phyloP scores from a whole-genome alignment of 1,140 invertebrate species.

The Plodia interpunctella region DNA sequence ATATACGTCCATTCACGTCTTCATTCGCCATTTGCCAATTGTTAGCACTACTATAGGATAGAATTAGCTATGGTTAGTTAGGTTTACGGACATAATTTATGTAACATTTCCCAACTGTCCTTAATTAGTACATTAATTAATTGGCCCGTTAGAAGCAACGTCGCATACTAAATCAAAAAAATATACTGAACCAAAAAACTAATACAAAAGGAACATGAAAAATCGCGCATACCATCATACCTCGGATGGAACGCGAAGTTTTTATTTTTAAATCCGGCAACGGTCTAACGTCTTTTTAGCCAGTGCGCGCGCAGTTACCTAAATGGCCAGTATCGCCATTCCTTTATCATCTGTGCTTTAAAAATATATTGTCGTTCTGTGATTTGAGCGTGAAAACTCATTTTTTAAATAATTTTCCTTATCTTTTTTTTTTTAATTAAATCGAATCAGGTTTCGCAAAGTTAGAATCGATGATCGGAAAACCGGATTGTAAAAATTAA shows the following conservation, averaged over 20 bases:
- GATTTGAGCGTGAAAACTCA: background rate
- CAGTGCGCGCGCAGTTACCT: conserved; percentile 35
- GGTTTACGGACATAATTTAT: too few relatives aligned
- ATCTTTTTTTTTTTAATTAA: background rate
- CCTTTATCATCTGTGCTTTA: background rate
- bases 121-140: too few relatives aligned
- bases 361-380: background rate
- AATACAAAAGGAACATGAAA: conserved; percentile 26
- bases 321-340: conserved; percentile 28
- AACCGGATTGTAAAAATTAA: conserved; percentile 1
- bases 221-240: conserved; percentile 38
- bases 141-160: too few relatives aligned
- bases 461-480: conserved; percentile 2
- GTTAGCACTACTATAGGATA: too few relatives aligned
- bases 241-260: conserved; percentile 35
- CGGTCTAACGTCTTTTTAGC: conserved; percentile 47
- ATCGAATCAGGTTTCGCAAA: background rate
- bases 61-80: too few relatives aligned
- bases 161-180: background rate
- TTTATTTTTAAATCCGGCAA: conserved; percentile 63
- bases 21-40: too few relatives aligned
- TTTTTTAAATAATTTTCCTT: background rate
- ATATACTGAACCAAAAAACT: conserved; percentile 13
- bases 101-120: too few relatives aligned
- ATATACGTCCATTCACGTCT: too few relatives aligned